Conservation (phyloP, 1,140 invertebrate species). For the Dufourea novaeangliae region DNA sequence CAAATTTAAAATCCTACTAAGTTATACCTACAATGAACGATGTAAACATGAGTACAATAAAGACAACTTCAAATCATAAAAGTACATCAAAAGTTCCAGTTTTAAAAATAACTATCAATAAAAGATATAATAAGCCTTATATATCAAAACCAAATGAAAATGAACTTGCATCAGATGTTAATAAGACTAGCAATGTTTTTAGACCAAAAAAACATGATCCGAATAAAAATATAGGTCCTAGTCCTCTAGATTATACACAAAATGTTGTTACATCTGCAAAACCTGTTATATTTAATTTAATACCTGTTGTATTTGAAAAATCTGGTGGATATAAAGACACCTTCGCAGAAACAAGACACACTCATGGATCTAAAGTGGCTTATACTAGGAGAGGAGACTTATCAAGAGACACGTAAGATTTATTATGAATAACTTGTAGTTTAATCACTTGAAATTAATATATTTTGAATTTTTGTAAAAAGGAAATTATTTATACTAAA, state of each 20-base stretch:
- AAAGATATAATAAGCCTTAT: background rate
- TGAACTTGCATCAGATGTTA: background rate
- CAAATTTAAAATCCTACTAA: background rate
- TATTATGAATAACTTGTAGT: background rate
- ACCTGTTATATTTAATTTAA: background rate
- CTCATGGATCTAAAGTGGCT: background rate
- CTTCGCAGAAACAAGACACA: background rate
- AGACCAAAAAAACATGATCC: background rate
- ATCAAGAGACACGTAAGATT: constrained; percentile 17
- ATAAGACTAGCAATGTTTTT: background rate
- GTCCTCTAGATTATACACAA: background rate
- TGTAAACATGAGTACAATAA: background rate
- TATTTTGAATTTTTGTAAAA: no score
- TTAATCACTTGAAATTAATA: background rate
- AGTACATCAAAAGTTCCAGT: constrained; percentile 3
- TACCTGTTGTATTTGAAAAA: constrained; percentile 7
- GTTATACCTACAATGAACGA: background rate
- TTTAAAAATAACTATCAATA: constrained; percentile 29
- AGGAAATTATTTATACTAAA: background rate
- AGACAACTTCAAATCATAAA: background rate
- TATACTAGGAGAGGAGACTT: constrained; percentile 17
- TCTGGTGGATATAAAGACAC: background rate
- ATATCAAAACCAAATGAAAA: background rate
- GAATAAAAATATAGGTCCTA: background rate
- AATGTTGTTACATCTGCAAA: background rate